Percentiles rank a stretch among this genome's conserved stretches.
Evolutionary conservation across 1,140 invertebrate genomes (phyloP).

Genomic region (Lasaia peninsularis): DNA sequence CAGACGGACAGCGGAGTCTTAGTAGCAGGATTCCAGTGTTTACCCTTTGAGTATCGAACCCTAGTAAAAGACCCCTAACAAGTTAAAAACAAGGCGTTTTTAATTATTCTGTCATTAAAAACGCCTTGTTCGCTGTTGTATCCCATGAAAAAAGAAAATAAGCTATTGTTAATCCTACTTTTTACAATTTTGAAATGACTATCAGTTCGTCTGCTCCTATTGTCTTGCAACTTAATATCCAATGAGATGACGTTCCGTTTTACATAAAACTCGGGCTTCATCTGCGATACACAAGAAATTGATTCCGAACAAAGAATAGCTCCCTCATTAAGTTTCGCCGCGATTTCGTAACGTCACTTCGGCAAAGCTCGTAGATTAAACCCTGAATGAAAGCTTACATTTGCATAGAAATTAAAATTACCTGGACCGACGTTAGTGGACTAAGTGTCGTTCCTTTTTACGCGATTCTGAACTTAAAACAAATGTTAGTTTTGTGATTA

Average conservation of each 20-base stretch:
- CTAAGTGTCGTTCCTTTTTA: slow-evolving; percentile 37
- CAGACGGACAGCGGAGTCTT: no score
- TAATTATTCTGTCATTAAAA: no score
- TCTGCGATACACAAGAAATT: slow-evolving; percentile 2
- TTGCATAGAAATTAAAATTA: slow-evolving; percentile 76
- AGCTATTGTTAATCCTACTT: no score
- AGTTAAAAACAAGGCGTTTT: no score
- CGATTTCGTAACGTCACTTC: slow-evolving; percentile 14
- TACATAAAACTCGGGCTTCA: not conserved
- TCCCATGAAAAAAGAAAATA: no score
- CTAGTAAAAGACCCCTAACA: no score
- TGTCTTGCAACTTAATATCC: not conserved
- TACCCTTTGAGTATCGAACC: no score
- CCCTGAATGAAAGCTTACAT: slow-evolving; percentile 52
- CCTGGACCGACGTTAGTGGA: slow-evolving; percentile 58
- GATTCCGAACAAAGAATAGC: slow-evolving; percentile 19
- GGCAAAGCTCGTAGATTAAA: slow-evolving; percentile 56
- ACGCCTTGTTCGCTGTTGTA: no score
- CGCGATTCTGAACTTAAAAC: slow-evolving; percentile 18
- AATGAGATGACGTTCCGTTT: not conserved
- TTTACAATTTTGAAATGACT: no score
- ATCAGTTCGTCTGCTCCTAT: no score
- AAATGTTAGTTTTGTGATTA: not conserved
- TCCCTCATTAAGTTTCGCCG: slow-evolving; percentile 62
- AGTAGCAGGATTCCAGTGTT: no score